Percentiles rank a stretch among this genome's conserved stretches.
Conservation (phyloP, 2,113 vertebrate species). For the Hoplias malabaricus region DNA sequence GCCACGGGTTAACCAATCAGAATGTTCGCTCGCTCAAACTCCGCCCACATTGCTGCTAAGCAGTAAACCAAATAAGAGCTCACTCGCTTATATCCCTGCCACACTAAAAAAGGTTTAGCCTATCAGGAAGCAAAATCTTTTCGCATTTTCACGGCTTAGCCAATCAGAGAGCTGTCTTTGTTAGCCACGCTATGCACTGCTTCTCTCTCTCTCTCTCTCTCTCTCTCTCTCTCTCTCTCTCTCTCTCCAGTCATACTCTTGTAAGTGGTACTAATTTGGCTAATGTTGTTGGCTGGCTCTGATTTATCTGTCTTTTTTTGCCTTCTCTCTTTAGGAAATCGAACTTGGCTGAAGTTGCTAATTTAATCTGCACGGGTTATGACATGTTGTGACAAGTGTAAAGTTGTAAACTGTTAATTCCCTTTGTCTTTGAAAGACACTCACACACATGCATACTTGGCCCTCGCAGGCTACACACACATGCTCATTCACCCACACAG, state of each 20-base stretch:
- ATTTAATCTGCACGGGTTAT: background rate
- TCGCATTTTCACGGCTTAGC: background rate
- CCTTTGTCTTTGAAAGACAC: background rate
- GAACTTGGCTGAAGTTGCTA: background rate
- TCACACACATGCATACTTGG: background rate
- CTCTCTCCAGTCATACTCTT: background rate
- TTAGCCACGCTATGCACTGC: background rate
- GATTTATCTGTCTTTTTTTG: too few relatives aligned
- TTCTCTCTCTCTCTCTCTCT: background rate
- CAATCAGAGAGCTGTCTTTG: background rate
- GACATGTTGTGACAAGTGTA: background rate
- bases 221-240: constrained; percentile 35
- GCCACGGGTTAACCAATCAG: too few relatives aligned
- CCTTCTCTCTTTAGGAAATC: background rate
- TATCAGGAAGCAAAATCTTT: constrained; percentile 18
- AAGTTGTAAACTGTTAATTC: background rate
- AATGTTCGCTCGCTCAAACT: too few relatives aligned
- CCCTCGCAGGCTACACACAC: constrained; percentile 3
- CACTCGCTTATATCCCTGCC: too few relatives aligned
- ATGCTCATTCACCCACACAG: constrained; percentile 24
- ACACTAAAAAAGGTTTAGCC: too few relatives aligned
- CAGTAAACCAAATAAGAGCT: too few relatives aligned
- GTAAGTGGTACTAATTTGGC: too few relatives aligned
- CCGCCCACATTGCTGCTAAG: constrained; percentile 56
- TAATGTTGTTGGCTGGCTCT: too few relatives aligned